phyloP scores from a whole-genome alignment of 2,888 invertebrate species.

The Miltochrista miniata region DNA sequence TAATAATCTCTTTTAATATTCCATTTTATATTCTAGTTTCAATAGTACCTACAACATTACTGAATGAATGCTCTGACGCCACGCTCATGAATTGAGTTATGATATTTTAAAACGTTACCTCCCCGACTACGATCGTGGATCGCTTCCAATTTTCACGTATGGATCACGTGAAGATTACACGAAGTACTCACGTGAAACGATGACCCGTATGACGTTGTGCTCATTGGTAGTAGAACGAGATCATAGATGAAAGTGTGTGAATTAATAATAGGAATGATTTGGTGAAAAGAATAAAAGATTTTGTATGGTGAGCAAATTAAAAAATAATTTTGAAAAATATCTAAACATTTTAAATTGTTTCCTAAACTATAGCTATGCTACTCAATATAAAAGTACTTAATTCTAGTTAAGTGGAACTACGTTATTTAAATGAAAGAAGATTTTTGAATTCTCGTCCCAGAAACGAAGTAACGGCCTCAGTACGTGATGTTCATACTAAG shows the following conservation, averaged over 20 bases:
- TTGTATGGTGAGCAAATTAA: too few species aligned
- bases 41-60: slow-evolving; percentile 23
- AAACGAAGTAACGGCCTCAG: too few species aligned
- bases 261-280: neutral
- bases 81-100: slow-evolving; percentile 47
- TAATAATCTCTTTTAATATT: too few species aligned
- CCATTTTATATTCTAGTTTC: slow-evolving; percentile 19
- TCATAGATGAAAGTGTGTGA: neutral
- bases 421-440: too few species aligned
- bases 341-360: too few species aligned
- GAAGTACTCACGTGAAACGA: slow-evolving; percentile 35
- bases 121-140: slow-evolving; percentile 39
- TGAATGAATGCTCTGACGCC: slow-evolving; percentile 56
- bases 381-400: neutral
- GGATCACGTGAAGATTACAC: slow-evolving; percentile 47
- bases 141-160: slow-evolving; percentile 46
- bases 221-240: neutral
- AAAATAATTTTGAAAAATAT: too few species aligned
- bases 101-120: slow-evolving; percentile 53
- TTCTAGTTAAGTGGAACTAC: too few species aligned
- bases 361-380: neutral
- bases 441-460: too few species aligned
- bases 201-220: slow-evolving; percentile 16
- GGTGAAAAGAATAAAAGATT: too few species aligned
- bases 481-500: too few species aligned